Evolutionary conservation across 2,113 vertebrate species (phyloP), one percentile per base, ranked within the genome.

Genomic region (Bubo scandiacus): DNA sequence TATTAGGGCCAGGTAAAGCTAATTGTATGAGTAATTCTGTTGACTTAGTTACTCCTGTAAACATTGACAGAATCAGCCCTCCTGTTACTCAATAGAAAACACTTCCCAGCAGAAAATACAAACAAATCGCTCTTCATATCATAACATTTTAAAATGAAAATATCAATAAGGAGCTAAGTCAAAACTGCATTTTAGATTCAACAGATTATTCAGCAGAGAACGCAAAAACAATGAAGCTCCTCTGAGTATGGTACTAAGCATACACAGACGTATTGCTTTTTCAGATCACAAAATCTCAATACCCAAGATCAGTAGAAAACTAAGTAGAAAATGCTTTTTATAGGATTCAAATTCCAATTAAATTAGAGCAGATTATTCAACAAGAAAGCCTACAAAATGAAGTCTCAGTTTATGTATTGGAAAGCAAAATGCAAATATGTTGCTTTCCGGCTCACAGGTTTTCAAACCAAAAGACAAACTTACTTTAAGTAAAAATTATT

Each of bases 361-460:
- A 97, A 97, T 96, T 95, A 97, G 82, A 94, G 91, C 63, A 96
- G 96, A 97, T 96, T 96, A 96, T 96, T 96, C 97, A 95, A 95
- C 71, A 86, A 96, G 94, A 96, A 97, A 96, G 92, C 92, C 83
- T 71, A 78, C 85, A 54, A 89, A 97, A 97, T 91, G 87, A 96
- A 97, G 91, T 68, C 87, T 94, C 25, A 3, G 82, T 81, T 97
- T 93, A 94, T 94, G 88, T 95, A 96, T 93, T 92, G 94, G 94
- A 96, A 96, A 94, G 84, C 86, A 94, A 95, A 96, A 97, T 97
- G 97, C 94, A 97, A 97, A 97, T 96, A 91, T 45, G 74, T 96
- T 95, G 92, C 86, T 97, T 97, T 97, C 94, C 80, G 36, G 95
- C 94, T 95, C 83, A 1, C 79, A 88, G 96, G 89, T 79, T 96